phyloP scores from a whole-genome alignment of 2,113 vertebrate species.

The Serinus canaria region DNA sequence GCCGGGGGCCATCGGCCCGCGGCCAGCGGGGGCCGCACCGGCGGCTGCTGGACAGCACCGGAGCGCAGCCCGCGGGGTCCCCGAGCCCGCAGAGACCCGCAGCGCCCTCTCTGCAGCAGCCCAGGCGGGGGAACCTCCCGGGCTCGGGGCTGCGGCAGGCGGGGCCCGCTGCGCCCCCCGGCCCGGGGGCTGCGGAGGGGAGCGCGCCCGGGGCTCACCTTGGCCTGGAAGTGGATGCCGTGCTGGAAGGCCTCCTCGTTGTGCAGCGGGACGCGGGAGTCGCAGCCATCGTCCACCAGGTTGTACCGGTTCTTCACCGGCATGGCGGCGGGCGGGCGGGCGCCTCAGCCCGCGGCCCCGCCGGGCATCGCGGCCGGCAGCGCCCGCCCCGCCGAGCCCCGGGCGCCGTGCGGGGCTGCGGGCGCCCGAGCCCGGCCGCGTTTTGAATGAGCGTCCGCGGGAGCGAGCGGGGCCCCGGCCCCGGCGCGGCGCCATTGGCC shows the following conservation, averaged over 20 bases:
- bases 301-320: conserved; percentile 88
- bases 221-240: conserved; percentile 89
- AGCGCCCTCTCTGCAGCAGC: no score
- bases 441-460: conserved; percentile 28
- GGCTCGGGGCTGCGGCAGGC: background rate
- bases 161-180: background rate
- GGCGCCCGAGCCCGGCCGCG: background rate
- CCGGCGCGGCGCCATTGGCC: conserved; percentile 41
- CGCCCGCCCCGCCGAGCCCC: background rate
- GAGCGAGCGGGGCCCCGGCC: background rate
- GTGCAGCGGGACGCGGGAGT: conserved; percentile 86
- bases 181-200: background rate
- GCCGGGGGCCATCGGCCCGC: background rate
- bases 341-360: background rate
- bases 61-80: background rate
- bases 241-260: conserved; percentile 91
- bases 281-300: conserved; percentile 89
- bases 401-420: background rate
- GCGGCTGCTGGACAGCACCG: background rate
- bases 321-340: conserved; percentile 64
- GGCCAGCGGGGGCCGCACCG: background rate
- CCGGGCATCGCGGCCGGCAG: background rate
- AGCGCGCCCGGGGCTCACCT: conserved; percentile 74
- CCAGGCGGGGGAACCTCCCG: no score
- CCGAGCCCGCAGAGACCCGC: background rate